Evolutionary conservation across 1,140 invertebrate genomes (phyloP).

Genomic region (Drosophila equinoxialis): DNA sequence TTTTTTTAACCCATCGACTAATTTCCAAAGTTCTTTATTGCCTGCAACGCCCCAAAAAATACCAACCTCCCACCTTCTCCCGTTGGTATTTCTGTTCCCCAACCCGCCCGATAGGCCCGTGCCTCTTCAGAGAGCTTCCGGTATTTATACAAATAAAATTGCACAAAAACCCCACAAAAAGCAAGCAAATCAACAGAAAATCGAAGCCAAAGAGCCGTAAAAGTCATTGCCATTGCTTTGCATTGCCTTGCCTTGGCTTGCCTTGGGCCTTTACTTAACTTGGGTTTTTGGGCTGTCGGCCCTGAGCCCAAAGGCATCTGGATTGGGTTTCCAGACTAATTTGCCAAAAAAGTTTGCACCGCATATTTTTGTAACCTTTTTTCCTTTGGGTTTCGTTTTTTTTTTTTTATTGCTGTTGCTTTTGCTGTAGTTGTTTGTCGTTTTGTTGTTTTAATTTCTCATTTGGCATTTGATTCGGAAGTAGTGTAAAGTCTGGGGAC

Average conservation of each 20-base stretch:
- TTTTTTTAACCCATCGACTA: constrained; percentile 57
- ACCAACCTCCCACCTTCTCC: not conserved
- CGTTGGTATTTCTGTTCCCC: not conserved
- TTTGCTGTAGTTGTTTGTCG: constrained; percentile 28
- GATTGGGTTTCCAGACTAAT: constrained; percentile 66
- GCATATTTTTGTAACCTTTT: constrained; percentile 80
- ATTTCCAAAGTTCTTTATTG: constrained; percentile 82
- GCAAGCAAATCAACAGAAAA: constrained; percentile 78
- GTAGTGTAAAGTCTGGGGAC: constrained; percentile 22
- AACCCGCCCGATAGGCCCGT: not conserved
- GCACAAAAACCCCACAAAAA: constrained; percentile 60
- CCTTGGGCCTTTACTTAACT: constrained; percentile 35
- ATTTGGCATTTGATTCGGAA: constrained; percentile 71
- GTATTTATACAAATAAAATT: constrained; percentile 82
- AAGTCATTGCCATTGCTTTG: constrained; percentile 65
- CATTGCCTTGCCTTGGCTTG: not conserved
- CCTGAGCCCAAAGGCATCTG: constrained; percentile 14
- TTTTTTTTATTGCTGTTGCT: constrained; percentile 15
- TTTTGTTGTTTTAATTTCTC: constrained; percentile 77
- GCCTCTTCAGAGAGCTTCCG: constrained; percentile 61
- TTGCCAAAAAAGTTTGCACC: constrained; percentile 81
- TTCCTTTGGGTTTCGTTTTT: constrained; percentile 30
- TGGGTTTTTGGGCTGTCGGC: constrained; percentile 16
- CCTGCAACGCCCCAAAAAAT: constrained; percentile 67
- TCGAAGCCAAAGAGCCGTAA: constrained; percentile 60